Conservation (phyloP, 1,140 invertebrate species). For the Dreissena rostriformis region DNA sequence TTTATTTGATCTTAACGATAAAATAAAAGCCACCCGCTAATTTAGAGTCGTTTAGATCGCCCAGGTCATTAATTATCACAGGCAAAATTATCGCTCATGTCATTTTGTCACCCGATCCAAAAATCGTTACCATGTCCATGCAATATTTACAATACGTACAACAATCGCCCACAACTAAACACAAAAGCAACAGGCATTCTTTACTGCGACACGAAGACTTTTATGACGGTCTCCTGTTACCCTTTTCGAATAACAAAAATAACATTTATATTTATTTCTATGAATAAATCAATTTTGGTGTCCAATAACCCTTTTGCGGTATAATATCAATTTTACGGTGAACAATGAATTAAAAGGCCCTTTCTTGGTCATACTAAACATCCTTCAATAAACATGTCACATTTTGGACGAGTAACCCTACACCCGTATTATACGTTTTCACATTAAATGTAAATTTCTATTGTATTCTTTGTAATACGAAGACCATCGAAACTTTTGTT, state of each 20-base stretch:
- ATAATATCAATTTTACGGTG: slow-evolving; percentile 54
- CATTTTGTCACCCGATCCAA: not conserved
- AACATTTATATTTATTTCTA: slow-evolving; percentile 57
- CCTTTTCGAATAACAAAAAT: slow-evolving; percentile 43
- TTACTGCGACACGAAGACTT: slow-evolving; percentile 46
- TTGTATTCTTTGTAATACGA: slow-evolving; percentile 48
- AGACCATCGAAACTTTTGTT: slow-evolving; percentile 22
- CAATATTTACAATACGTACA: slow-evolving; percentile 2
- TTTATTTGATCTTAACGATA: slow-evolving; percentile 11
- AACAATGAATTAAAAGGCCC: slow-evolving; percentile 34
- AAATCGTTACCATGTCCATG: not conserved
- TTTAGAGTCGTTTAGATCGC: not conserved
- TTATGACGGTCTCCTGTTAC: slow-evolving; percentile 31
- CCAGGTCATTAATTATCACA: not conserved
- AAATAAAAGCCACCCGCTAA: not conserved
- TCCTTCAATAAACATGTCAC: slow-evolving; percentile 53
- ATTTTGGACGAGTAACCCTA: slow-evolving; percentile 32
- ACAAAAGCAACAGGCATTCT: slow-evolving; percentile 12
- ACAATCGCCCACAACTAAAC: not conserved
- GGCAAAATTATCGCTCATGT: not conserved
- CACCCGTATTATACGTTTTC: slow-evolving; percentile 43
- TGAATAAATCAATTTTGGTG: slow-evolving; percentile 43
- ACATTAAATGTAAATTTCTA: slow-evolving; percentile 59
- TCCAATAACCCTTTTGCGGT: slow-evolving; percentile 25
- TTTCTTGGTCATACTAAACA: slow-evolving; percentile 44